phyloP scores from a whole-genome alignment of 2,888 invertebrate species.

The Zootermopsis nevadensis region DNA sequence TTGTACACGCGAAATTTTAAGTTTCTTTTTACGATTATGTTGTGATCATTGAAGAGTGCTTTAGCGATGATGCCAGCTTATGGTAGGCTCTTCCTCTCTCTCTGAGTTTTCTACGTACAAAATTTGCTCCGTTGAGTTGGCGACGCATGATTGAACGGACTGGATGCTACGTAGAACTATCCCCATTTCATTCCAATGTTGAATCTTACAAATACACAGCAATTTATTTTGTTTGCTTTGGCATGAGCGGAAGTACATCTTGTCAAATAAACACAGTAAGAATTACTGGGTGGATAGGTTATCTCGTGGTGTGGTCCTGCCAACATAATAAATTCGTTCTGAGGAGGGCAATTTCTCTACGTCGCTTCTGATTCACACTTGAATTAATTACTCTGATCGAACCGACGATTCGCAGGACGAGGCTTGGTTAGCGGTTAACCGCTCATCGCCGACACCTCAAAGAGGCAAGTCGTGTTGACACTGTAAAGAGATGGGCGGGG shows the following conservation, averaged over 20 bases:
- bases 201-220: slow-evolving; percentile 17
- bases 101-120: too few species aligned
- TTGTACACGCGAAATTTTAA: too few species aligned
- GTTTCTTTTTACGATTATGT: too few species aligned
- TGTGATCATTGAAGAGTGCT: too few species aligned
- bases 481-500: too few species aligned
- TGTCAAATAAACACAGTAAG: slow-evolving; percentile 16
- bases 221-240: slow-evolving; percentile 37
- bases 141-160: too few species aligned
- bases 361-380: not conserved
- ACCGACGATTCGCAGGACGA: not conserved
- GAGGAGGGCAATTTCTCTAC: not conserved
- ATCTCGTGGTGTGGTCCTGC: slow-evolving; percentile 1
- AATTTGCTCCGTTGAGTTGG: too few species aligned
- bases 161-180: not conserved
- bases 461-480: too few species aligned
- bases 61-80: too few species aligned
- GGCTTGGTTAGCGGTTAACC: too few species aligned
- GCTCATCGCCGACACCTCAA: too few species aligned
- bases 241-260: slow-evolving; percentile 11
- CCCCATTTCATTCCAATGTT: not conserved
- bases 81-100: too few species aligned
- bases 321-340: slow-evolving; percentile 9
- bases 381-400: not conserved
- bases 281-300: not conserved